Base-by-base conservation (phyloP, 2,797 vertebrate genomes). In the Channa striata region DNA sequence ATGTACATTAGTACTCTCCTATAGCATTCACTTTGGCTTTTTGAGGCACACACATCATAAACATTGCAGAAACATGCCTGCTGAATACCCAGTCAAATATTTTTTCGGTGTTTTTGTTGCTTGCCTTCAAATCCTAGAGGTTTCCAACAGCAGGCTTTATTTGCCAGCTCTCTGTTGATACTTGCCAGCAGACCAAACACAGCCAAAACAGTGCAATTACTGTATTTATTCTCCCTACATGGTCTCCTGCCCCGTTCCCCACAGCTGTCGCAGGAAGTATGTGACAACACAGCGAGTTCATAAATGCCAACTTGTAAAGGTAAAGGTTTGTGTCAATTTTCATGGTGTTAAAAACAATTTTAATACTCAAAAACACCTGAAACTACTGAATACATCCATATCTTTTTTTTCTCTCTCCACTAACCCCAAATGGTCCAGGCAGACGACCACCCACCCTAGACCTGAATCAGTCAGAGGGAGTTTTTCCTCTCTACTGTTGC, bases 91-190 rank as follows among this genome's bases (percentile, higher is more conserved):
- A 49, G 11, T 4, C 19, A 20, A 12, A 23, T 66, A 11, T 23
- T 65, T 43, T 47, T 14, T 11, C 20, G 4, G 39, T 46, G 20
- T 34, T 17, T 0, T 59, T 59, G 10, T 3, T 60, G 20, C 19
- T 21, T 34, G 23, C 47, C n/a, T 42, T 59, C 4, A 19, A 37
- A 49, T 72, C 49, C n/a, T 21, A n/a, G 9, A 56, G 9, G 25
- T 56, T 51, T 73, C 68, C 17, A 54, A 14, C 46, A 48, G 36
- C 25, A 59, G 43, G 61, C 46, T 68, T 69, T 53, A 58, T 81
- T 72, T 73, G n/a, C 57, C 59, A 73, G 54, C 23, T 74, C 52
- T 74, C 52, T 89, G 89, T 90, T 78, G 56, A 68, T 86, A 87
- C 86, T 79, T 78, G 86, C 68, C 50, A 43, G 19, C 14, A 65